A percentile compares a stretch with the other conserved stretches of the same genome.
phyloP scores from a whole-genome alignment of 2,113 vertebrate species.

The Aepyceros melampus region DNA sequence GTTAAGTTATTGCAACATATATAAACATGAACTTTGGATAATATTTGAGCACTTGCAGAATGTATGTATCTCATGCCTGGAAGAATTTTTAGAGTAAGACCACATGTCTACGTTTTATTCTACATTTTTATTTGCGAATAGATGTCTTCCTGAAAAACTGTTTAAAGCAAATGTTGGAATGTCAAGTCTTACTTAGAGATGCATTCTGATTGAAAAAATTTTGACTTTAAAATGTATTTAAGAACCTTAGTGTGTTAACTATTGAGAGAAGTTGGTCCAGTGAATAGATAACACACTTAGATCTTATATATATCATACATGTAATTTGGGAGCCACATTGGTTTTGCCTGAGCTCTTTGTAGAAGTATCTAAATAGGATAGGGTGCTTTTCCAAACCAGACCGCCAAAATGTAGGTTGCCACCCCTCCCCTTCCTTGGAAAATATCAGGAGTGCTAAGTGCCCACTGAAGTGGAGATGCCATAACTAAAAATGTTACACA shows the following conservation, averaged over 20 bases:
- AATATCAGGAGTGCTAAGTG: neutral
- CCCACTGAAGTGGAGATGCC: neutral
- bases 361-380: neutral
- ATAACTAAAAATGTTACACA: neutral
- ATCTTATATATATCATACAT: neutral
- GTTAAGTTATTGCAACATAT: neutral
- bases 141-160: conserved; percentile 23
- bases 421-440: neutral
- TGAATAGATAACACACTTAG: neutral
- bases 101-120: neutral
- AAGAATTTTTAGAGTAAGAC: conserved; percentile 14
- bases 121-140: neutral
- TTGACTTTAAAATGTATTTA: neutral
- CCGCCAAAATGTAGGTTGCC: neutral
- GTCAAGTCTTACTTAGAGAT: neutral
- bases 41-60: neutral
- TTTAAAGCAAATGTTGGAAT: conserved; percentile 21
- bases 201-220: neutral
- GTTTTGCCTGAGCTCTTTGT: neutral
- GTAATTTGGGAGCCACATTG: neutral
- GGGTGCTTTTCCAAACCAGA: neutral
- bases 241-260: neutral
- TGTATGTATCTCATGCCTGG: neutral
- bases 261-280: neutral
- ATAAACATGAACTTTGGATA: neutral